Conservation (phyloP, 2,113 vertebrate species). For the Craseonycteris thonglongyai region DNA sequence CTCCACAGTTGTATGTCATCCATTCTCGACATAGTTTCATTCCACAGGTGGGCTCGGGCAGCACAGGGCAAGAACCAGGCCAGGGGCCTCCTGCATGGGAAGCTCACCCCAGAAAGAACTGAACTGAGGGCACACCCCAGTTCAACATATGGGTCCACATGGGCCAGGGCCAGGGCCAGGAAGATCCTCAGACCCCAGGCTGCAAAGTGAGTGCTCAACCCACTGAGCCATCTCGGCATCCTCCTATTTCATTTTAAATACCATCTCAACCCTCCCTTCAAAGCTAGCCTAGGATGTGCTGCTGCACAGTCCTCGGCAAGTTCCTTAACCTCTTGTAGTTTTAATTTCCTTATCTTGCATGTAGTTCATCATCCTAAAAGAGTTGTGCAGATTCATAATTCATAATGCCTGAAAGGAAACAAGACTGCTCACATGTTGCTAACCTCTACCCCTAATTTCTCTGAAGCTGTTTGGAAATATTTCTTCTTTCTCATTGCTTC, state of each 20-base stretch:
- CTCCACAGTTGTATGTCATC: too few relatives aligned
- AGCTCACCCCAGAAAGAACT: too few relatives aligned
- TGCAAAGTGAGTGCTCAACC: too few relatives aligned
- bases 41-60: too few relatives aligned
- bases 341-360: background rate
- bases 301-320: background rate
- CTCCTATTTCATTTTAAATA: background rate
- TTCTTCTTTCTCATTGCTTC: conserved; percentile 16
- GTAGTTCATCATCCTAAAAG: background rate
- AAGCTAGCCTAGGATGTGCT: background rate
- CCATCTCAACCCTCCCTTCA: background rate
- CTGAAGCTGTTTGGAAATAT: background rate
- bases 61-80: too few relatives aligned
- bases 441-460: background rate
- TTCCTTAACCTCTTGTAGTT: background rate
- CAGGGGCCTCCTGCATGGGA: too few relatives aligned
- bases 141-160: too few relatives aligned
- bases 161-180: too few relatives aligned
- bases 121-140: too few relatives aligned
- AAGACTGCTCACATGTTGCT: background rate
- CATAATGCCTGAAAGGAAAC: background rate
- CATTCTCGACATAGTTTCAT: too few relatives aligned
- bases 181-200: too few relatives aligned
- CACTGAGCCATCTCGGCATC: too few relatives aligned
- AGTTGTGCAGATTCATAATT: background rate